A percentile compares a stretch with the other conserved stretches of the same genome.
Conservation (phyloP, 2,888 invertebrate genomes). For the Drosophila tripunctata region DNA sequence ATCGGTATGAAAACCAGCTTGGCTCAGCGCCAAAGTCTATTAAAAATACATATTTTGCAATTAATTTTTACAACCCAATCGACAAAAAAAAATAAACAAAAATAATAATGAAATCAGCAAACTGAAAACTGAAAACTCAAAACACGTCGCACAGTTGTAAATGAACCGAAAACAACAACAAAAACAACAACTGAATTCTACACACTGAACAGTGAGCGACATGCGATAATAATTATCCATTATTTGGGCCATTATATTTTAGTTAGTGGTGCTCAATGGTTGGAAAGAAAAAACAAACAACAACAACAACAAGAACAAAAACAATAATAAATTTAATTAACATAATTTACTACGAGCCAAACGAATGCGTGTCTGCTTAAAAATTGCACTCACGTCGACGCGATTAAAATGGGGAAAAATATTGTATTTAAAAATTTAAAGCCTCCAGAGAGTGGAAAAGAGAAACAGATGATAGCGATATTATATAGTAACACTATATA, state of each 20-base stretch:
- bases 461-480: not conserved
- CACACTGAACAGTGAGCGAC: no score
- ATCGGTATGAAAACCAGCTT: slow-evolving; percentile 38
- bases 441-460: not conserved
- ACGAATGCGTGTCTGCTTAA: slow-evolving; percentile 23
- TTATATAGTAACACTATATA: not conserved
- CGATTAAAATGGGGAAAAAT: slow-evolving; percentile 44
- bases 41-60: slow-evolving; percentile 55
- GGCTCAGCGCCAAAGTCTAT: slow-evolving; percentile 23
- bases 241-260: slow-evolving; percentile 44
- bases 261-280: slow-evolving; percentile 19
- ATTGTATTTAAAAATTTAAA: slow-evolving; percentile 30
- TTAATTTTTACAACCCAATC: slow-evolving; percentile 51
- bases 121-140: slow-evolving; percentile 7
- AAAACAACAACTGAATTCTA: slow-evolving; percentile 17
- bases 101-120: slow-evolving; percentile 24
- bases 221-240: slow-evolving; percentile 51
- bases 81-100: not conserved
- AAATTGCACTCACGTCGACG: slow-evolving; percentile 51
- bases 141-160: slow-evolving; percentile 40
- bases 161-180: slow-evolving; percentile 21
- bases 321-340: slow-evolving; percentile 48
- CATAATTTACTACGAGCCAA: slow-evolving; percentile 33
- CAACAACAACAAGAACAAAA: slow-evolving; percentile 12
- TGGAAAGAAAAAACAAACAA: not conserved